Evolutionary conservation across 2,797 vertebrate genomes (phyloP).

Genomic region (Strix occidentalis): DNA sequence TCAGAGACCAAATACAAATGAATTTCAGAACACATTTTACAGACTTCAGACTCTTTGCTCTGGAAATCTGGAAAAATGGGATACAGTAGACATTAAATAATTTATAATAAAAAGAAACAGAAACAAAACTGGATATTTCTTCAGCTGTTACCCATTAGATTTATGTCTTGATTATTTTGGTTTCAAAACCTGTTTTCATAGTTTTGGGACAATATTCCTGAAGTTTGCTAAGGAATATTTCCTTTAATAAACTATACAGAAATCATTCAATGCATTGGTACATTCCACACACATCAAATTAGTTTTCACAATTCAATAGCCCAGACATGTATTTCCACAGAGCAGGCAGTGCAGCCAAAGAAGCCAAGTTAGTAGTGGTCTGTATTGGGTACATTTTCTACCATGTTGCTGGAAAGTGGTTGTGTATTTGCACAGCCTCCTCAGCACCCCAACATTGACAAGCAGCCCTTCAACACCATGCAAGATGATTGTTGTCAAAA

Average conservation of each 20-base stretch:
- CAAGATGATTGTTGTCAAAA: neutral
- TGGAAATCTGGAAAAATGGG: neutral
- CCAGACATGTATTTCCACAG: accelerated
- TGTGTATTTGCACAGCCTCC: neutral
- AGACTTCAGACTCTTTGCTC: neutral
- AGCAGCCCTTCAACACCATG: neutral
- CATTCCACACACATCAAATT: neutral
- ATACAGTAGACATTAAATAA: neutral
- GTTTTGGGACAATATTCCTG: neutral
- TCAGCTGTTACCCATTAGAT: neutral
- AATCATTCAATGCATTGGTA: neutral
- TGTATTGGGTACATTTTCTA: neutral
- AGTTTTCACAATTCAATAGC: neutral
- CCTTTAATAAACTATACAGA: neutral
- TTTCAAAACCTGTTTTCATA: neutral
- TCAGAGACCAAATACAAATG: neutral
- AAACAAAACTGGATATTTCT: neutral
- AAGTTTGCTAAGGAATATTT: neutral
- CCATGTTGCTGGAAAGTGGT: neutral
- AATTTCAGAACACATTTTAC: neutral
- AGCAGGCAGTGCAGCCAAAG: neutral
- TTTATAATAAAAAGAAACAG: neutral
- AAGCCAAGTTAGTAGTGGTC: neutral
- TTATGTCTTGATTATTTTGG: neutral
- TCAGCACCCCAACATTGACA: neutral